Conservation (phyloP, 2,797 vertebrate genomes). For the Etheostoma perlongum region DNA sequence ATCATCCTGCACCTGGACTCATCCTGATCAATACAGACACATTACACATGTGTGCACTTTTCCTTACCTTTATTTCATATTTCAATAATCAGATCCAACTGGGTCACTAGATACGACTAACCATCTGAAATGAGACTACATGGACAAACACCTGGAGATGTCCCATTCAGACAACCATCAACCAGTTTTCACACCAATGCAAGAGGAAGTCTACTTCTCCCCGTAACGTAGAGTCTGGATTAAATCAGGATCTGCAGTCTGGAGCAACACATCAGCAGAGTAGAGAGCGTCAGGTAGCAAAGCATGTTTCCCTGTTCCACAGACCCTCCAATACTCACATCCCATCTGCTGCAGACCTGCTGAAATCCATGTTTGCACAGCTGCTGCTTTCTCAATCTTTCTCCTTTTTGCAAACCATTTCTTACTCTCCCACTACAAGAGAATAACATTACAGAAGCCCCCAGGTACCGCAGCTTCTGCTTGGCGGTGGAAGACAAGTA, state of each 20-base stretch:
- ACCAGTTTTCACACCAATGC: slow-evolving; percentile 27
- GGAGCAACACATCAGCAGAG: slow-evolving; percentile 45
- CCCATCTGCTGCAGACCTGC: slow-evolving; percentile 57
- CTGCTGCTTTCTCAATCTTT: slow-evolving; percentile 68
- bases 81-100: slow-evolving; percentile 31
- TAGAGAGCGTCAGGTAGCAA: slow-evolving; percentile 49
- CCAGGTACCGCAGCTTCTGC: slow-evolving; percentile 49
- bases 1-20: slow-evolving; percentile 67
- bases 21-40: slow-evolving; percentile 45
- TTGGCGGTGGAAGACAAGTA: slow-evolving; percentile 41
- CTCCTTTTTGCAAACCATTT: slow-evolving; percentile 57
- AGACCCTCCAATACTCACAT: slow-evolving; percentile 46
- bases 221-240: slow-evolving; percentile 30
- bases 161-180: slow-evolving; percentile 29
- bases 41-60: slow-evolving; percentile 15
- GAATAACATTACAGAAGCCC: slow-evolving; percentile 68
- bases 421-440: slow-evolving; percentile 56
- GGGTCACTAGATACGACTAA: not conserved
- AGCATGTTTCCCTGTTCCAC: slow-evolving; percentile 29
- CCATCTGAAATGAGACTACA: slow-evolving; percentile 12
- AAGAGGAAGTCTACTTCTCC: slow-evolving; percentile 38
- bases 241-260: slow-evolving; percentile 60
- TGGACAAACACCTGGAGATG: slow-evolving; percentile 29
- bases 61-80: slow-evolving; percentile 10
- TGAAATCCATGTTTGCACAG: slow-evolving; percentile 77